Conservation (phyloP, 2,113 vertebrate species). For the Semnornis frantzii region DNA sequence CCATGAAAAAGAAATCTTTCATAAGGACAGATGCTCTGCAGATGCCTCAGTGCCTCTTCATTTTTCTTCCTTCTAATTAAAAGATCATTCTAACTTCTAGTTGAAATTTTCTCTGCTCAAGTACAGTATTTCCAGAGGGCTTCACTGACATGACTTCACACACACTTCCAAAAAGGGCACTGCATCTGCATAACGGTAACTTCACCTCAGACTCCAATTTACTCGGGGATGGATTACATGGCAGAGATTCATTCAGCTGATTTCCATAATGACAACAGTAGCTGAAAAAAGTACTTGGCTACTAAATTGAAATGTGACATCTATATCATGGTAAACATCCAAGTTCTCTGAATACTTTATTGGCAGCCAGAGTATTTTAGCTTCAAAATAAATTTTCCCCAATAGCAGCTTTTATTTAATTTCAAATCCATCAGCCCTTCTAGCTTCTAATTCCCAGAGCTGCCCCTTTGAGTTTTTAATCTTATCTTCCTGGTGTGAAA, state of each 20-base stretch:
- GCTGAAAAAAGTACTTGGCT: neutral
- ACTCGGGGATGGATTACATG: neutral
- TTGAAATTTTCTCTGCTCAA: neutral
- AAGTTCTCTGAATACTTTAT: neutral
- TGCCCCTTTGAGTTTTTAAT: constrained; percentile 53
- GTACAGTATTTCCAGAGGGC: neutral
- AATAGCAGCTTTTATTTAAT: constrained; percentile 54
- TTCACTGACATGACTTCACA: neutral
- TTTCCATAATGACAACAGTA: constrained; percentile 41
- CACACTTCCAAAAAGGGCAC: rapidly evolving
- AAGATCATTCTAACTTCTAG: neutral
- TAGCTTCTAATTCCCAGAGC: constrained; percentile 52
- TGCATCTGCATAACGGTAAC: neutral
- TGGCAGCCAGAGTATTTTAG: neutral
- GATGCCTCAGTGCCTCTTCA: neutral
- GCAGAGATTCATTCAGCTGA: constrained; percentile 13
- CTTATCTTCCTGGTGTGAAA: constrained; percentile 48
- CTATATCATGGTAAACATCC: constrained; percentile 36
- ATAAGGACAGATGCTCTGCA: constrained; percentile 13
- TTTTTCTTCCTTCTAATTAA: constrained; percentile 26
- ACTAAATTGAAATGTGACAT: constrained; percentile 37
- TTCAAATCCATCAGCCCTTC: constrained; percentile 52
- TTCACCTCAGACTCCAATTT: constrained; percentile 3
- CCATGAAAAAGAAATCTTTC: neutral
- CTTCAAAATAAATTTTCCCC: constrained; percentile 45